Base-by-base conservation (phyloP, 2,113 vertebrate species). In the Ceratotherium simum region DNA sequence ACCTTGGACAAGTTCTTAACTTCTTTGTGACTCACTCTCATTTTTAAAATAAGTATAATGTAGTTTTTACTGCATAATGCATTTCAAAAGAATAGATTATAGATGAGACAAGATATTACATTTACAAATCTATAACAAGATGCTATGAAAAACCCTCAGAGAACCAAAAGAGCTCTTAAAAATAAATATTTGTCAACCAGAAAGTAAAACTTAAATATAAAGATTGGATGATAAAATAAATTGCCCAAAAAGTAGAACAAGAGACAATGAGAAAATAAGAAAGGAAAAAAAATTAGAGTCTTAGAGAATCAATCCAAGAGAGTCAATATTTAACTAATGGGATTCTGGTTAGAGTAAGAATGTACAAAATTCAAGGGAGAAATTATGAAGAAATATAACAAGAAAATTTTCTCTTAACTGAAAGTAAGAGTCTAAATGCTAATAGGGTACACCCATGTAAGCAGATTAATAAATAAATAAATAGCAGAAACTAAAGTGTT, bases 141-240 rank as follows among this genome's bases (percentile, higher is more conserved):
- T 58, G 42, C 14, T 46, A 58, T 67, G 69, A 42, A 93, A 92
- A 88, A 56, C 12, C 51, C 12, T 80, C 56, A 70, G 29, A 89
- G 18, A 91, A 78, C 12, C 2, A 92, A 89, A 81, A 70, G 10
- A 39, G 9, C 20, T 82, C 56, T 93, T 58, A 87, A 85, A 92
- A 90, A 60, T 81, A 95, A 62, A 85, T 48, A 83, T 58, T 88
- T 84, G 23, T 79, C n/a, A 90, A 10, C 6, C 27, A 51, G 42
- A 83, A 80, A 87, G 6, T 58, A 90, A 95, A 95, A 16, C 16
- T 95, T 84, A 72, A 51, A n/a, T 56, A 96, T 48, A 78, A 89
- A 46, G 10, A 79, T 29, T 93, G 18, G 62, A 48, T 87, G 5
- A 79, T 75, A 94, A 78, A 82, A 83, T 64, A 58, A 75, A 31